These are phyloP conservation scores for Eilema depressum DNA, from an alignment of 2,888 invertebrate species.

Conservation along the genomic window DNA sequence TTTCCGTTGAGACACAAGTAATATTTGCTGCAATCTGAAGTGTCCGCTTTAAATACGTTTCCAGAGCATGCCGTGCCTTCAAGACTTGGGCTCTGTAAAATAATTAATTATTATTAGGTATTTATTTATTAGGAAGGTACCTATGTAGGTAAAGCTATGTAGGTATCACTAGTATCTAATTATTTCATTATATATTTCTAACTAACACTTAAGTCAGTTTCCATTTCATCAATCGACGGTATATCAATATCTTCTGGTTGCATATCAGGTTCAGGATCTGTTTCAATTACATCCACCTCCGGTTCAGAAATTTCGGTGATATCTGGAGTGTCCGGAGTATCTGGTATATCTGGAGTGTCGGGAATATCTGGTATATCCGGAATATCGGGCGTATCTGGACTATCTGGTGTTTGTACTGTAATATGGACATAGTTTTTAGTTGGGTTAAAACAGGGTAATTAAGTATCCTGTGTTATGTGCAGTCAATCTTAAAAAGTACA, in stretches of 20 bases:
- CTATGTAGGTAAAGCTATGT: background rate
- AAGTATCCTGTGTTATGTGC: too few species aligned
- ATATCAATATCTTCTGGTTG: slow-evolving; percentile 32
- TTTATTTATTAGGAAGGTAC: too few species aligned
- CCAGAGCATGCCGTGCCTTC: slow-evolving; percentile 85
- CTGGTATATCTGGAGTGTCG: slow-evolving; percentile 1
- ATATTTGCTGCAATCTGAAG: slow-evolving; percentile 91
- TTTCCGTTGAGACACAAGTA: slow-evolving; percentile 93
- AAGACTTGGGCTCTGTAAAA: slow-evolving; percentile 84
- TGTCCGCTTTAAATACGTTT: slow-evolving; percentile 87
- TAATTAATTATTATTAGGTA: background rate
- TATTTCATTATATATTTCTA: background rate
- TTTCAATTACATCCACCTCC: slow-evolving; percentile 10
- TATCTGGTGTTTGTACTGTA: slow-evolving; percentile 50
- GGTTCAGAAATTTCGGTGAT: slow-evolving; percentile 10
- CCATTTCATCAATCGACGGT: slow-evolving; percentile 22
- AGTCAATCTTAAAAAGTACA: too few species aligned
- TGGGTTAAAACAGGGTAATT: background rate
- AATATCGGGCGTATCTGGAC: slow-evolving; percentile 8
- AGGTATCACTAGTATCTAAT: background rate
- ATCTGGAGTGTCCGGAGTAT: slow-evolving; percentile 6
- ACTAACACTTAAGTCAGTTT: slow-evolving; percentile 43
- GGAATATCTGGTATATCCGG: slow-evolving; percentile 6
- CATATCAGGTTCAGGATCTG: slow-evolving; percentile 34
- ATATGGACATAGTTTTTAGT: slow-evolving; percentile 2